phyloP scores from a whole-genome alignment of 1,140 invertebrate genomes.

The Euglossa dilemma region DNA sequence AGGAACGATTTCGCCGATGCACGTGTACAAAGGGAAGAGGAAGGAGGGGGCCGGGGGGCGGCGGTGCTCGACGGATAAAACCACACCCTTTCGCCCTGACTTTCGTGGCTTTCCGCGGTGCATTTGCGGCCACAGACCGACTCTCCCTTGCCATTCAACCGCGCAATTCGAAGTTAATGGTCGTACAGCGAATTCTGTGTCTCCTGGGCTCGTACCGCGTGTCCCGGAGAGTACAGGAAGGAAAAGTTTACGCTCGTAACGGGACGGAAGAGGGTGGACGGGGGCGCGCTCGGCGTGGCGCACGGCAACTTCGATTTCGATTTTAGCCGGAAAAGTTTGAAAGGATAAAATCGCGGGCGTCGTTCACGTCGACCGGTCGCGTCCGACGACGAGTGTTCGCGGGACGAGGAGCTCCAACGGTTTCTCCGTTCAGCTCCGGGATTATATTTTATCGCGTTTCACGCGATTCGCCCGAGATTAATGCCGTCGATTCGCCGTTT shows the following conservation, averaged over 20 bases:
- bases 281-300: neutral
- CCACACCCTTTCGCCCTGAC: constrained; percentile 45
- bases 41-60: neutral
- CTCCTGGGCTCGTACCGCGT: neutral
- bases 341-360: neutral
- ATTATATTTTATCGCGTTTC: constrained; percentile 15
- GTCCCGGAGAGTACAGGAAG: neutral
- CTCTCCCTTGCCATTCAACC: constrained; percentile 38
- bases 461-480: neutral
- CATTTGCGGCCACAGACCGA: constrained; percentile 50
- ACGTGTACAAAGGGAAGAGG: constrained; percentile 34
- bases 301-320: constrained; percentile 1
- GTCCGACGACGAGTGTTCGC: too few relatives aligned
- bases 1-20: constrained; percentile 51
- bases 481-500: neutral
- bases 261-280: neutral
- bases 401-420: too few relatives aligned
- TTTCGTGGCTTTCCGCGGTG: constrained; percentile 50
- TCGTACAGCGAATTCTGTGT: neutral
- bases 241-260: neutral
- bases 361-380: too few relatives aligned
- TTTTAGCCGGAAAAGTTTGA: neutral
- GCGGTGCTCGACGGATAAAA: constrained; percentile 33
- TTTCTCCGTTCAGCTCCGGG: neutral
- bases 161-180: constrained; percentile 58